phyloP scores from a whole-genome alignment of 2,797 vertebrate genomes.

The Enteromius fasciolatus region DNA sequence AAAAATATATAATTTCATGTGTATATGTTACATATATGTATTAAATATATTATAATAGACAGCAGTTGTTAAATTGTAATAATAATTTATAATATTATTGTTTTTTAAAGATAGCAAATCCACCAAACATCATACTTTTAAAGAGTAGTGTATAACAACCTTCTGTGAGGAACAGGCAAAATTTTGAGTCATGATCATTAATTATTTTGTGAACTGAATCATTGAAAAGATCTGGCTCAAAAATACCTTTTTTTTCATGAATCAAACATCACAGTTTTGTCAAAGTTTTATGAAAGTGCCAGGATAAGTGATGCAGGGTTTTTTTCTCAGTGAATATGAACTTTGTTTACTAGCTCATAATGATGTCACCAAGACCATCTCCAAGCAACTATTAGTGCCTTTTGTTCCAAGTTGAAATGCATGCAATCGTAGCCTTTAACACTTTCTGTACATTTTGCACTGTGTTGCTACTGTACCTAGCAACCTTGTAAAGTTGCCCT shows the following conservation, averaged over 20 bases:
- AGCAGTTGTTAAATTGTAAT: no score
- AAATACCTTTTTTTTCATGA: neutral
- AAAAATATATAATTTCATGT: no score
- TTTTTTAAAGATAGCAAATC: neutral
- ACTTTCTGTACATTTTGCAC: neutral
- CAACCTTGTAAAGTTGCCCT: neutral
- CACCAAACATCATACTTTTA: neutral
- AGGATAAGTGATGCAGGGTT: neutral
- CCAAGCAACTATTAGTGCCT: neutral
- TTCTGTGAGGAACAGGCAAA: neutral
- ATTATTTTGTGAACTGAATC: neutral
- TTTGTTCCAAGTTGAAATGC: neutral
- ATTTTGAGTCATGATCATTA: neutral
- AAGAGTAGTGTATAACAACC: neutral
- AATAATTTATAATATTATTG: no score
- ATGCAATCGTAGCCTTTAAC: neutral
- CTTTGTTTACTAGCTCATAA: neutral
- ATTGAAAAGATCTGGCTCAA: neutral
- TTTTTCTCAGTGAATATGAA: neutral
- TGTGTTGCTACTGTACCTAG: neutral
- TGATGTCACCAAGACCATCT: neutral
- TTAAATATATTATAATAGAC: no score
- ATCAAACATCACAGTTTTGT: neutral
- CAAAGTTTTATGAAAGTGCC: neutral
- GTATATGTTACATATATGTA: no score